Evolutionary conservation across 2,797 vertebrate genomes (phyloP).

Genomic region (Gallinago nigripennis): DNA sequence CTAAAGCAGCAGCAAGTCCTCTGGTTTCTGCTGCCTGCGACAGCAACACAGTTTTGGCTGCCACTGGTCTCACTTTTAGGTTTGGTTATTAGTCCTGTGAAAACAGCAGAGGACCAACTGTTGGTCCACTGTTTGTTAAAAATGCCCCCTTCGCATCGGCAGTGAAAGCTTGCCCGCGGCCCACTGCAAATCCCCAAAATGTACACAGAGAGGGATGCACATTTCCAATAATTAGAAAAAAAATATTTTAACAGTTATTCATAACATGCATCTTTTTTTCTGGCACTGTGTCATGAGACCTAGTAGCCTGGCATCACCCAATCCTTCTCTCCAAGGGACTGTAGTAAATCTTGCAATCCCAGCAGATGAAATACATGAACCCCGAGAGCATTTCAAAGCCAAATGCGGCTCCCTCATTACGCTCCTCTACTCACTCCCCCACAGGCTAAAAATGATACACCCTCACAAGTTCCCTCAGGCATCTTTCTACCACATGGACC

Average conservation of each 20-base stretch:
- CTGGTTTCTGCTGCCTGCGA: not conserved
- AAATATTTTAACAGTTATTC: not conserved
- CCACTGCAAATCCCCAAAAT: not conserved
- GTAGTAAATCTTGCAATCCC: not conserved
- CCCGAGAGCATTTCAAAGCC: not conserved
- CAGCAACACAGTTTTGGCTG: not conserved
- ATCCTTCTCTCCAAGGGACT: not conserved
- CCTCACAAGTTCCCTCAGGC: not conserved
- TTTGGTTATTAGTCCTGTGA: not conserved
- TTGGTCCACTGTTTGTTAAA: not conserved
- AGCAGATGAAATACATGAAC: not conserved
- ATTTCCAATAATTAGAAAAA: not conserved
- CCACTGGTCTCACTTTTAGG: not conserved
- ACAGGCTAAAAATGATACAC: not conserved
- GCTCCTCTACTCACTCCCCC: not conserved
- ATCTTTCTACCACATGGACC: rapidly evolving
- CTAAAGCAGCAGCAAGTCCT: not conserved
- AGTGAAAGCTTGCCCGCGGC: not conserved
- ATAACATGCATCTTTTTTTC: not conserved
- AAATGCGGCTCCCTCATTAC: rapidly evolving
- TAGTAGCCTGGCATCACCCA: not conserved
- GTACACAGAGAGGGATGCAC: not conserved
- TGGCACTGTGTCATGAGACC: not conserved
- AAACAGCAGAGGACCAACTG: not conserved
- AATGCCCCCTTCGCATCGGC: not conserved